Base-by-base conservation (phyloP, 2,113 vertebrate species). In the Alligator sinensis region DNA sequence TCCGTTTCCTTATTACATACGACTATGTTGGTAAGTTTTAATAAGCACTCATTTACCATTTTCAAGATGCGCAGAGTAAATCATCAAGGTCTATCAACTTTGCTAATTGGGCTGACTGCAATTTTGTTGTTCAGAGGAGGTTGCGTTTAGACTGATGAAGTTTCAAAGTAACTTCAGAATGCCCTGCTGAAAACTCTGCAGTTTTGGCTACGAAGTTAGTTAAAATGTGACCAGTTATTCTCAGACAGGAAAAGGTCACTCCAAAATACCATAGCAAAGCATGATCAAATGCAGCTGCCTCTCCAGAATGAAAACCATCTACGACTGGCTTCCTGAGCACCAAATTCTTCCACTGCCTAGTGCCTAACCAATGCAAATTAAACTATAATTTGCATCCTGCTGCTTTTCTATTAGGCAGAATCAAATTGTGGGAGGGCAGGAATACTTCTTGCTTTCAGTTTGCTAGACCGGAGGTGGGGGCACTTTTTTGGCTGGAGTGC, bases 151-250 rank as follows among this genome's bases (percentile, higher is more conserved):
- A 54, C 38, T 47, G 88, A 55, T 6, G 58, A 62, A 84, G 62
- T 38, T 6, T 7, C 30, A 38, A 15, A 24, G 59, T 28, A 75
- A 70, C 6, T 76, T 87, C 18, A 59, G 55, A 9, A 62, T 3
- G 55, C 0, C 60, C 7, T 5, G 3, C 22, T 58, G 58, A 58
- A 14, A 16, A 64, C 63, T 30, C 14, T 1, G 12, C 34, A 47
- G 34, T 4, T 80, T 19, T 11, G 63, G 7, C 79, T 24, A 60
- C 17, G 59, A 63, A 22, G 84, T n/a, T 38, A 16, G 14, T 13
- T n/a, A 59, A 86, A 47, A 3, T 24, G 3, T 19, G 4, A 0
- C 6, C 75, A 68, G 27, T 54, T 66, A 10, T 55, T 22, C 84
- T n/a, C 16, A 19, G n/a, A 22, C 28, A 79, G 30, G 91, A 11